A percentile compares a stretch with the other conserved stretches of the same genome.
phyloP scores from a whole-genome alignment of 2,797 vertebrate genomes.

The Rhinoraja longicauda region DNA sequence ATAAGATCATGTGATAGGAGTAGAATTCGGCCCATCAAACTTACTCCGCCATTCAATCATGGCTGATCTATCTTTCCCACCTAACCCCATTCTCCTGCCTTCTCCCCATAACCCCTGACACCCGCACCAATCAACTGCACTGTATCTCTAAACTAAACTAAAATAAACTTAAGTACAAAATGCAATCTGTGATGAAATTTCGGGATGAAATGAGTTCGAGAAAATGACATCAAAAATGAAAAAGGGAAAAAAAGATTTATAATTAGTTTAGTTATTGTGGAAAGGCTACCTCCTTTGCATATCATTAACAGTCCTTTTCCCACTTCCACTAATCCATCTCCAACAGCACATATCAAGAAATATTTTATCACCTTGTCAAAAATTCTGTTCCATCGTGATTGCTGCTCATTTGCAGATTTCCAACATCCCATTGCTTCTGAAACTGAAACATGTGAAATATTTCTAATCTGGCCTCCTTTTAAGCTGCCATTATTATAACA shows the following conservation, averaged over 20 bases:
- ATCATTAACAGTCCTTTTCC: background rate
- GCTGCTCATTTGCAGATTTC: background rate
- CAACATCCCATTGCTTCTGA: background rate
- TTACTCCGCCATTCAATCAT: too few relatives aligned
- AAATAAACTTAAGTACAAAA: background rate
- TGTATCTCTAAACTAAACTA: too few relatives aligned
- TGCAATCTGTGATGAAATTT: background rate
- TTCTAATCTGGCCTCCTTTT: background rate
- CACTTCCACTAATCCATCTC: background rate
- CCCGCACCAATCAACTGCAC: too few relatives aligned
- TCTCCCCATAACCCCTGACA: too few relatives aligned
- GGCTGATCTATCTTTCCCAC: too few relatives aligned
- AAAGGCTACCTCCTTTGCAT: too few relatives aligned
- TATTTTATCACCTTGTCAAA: background rate
- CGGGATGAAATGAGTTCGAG: background rate
- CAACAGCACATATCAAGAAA: background rate
- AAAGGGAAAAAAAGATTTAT: background rate
- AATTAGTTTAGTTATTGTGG: background rate
- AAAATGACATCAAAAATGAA: background rate
- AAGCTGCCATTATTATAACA: background rate
- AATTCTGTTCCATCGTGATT: background rate
- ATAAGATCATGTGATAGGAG: too few relatives aligned
- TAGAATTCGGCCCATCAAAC: too few relatives aligned
- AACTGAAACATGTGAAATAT: background rate
- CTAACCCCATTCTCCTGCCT: too few relatives aligned